Conservation (phyloP, 1,140 invertebrate species). For the Scaptomyza montana region DNA sequence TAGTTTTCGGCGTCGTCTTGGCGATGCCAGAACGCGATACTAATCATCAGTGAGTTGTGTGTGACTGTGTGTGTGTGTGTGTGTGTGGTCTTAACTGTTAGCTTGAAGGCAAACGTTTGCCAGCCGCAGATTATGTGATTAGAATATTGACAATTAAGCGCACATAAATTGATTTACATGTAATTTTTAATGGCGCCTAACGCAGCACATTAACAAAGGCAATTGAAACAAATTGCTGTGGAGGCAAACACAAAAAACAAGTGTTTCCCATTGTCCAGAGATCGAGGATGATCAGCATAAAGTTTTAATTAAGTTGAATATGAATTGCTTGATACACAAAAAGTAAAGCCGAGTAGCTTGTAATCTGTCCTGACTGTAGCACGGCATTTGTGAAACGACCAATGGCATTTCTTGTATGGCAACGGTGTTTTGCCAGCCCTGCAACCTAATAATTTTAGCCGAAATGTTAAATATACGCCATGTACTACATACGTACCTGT, state of each 20-base stretch:
- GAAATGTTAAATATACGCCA: conserved; percentile 47
- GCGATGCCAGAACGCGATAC: conserved; percentile 73
- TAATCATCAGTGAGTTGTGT: conserved; percentile 44
- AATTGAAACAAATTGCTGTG: conserved; percentile 23
- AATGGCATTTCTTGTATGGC: conserved; percentile 24
- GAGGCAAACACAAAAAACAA: conserved; percentile 4
- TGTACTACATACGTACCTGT: conserved; percentile 38
- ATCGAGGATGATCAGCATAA: background rate
- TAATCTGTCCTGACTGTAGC: conserved; percentile 61
- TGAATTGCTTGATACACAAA: too few relatives aligned
- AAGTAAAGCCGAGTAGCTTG: too few relatives aligned
- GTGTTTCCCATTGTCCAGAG: background rate
- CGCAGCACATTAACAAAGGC: conserved; percentile 7
- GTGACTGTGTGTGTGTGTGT: conserved; percentile 14
- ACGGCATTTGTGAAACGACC: conserved; percentile 1
- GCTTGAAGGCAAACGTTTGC: conserved; percentile 46
- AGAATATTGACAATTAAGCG: conserved; percentile 78
- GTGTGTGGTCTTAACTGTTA: conserved; percentile 61
- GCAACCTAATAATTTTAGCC: too few relatives aligned
- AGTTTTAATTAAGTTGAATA: too few relatives aligned
- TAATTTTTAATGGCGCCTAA: conserved; percentile 67
- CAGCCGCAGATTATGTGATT: conserved; percentile 69
- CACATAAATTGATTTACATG: conserved; percentile 74
- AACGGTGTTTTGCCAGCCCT: too few relatives aligned
- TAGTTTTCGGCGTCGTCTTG: conserved; percentile 22